These are phyloP conservation scores for Dolichomitus sp. DNA, from an alignment of 2,888 invertebrate species.

Conservation along the genomic window DNA sequence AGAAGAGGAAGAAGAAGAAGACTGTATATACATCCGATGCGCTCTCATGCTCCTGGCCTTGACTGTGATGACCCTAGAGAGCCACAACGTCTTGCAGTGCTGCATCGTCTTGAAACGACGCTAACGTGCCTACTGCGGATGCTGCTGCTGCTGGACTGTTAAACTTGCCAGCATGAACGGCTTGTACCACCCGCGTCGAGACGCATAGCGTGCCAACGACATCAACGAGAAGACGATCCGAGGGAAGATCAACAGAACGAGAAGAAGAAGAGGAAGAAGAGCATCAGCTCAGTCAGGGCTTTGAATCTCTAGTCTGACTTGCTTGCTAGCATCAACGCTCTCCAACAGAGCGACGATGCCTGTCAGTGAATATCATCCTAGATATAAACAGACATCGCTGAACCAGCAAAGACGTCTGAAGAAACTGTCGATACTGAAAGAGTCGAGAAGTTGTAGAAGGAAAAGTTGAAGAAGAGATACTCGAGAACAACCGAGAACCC, in stretches of 20 bases:
- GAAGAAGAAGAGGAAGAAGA: constrained; percentile 5
- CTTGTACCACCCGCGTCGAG: constrained; percentile 56
- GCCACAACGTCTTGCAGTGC: constrained; percentile 17
- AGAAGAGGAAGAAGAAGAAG: constrained; percentile 18
- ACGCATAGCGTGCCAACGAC: constrained; percentile 51
- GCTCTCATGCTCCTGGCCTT: constrained; percentile 56
- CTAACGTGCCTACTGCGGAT: neutral
- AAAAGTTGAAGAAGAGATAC: constrained; percentile 41
- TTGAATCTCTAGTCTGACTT: constrained; percentile 39
- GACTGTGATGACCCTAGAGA: constrained; percentile 42
- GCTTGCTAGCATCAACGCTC: constrained; percentile 36
- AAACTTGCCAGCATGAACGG: constrained; percentile 38
- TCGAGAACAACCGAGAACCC: constrained; percentile 44
- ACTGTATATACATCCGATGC: constrained; percentile 41
- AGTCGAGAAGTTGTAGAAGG: constrained; percentile 44
- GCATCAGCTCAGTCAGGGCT: constrained; percentile 30
- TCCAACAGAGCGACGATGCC: constrained; percentile 19
- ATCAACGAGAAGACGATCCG: constrained; percentile 26
- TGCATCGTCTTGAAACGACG: constrained; percentile 17
- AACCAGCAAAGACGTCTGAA: constrained; percentile 23
- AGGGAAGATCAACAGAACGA: constrained; percentile 38
- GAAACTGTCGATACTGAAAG: constrained; percentile 31
- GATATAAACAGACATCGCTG: constrained; percentile 45
- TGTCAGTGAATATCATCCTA: constrained; percentile 41
- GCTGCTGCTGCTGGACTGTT: constrained; percentile 24